Base-by-base conservation (phyloP, 2,888 invertebrate species). In the Capitulum mitella region DNA sequence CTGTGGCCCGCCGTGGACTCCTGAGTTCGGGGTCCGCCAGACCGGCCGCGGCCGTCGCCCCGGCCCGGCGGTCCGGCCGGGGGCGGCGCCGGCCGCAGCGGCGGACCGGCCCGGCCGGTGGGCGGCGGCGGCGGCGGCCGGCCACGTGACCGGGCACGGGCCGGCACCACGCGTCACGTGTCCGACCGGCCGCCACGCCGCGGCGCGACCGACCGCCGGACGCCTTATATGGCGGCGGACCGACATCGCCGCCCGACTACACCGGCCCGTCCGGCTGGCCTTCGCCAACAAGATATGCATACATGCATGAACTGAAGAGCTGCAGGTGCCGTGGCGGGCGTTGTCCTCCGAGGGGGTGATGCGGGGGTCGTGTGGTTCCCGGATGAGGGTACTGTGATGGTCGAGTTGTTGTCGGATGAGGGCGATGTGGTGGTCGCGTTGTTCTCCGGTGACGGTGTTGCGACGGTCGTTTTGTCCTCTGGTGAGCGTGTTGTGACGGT, bases 231-330 rank as follows among this genome's bases (percentile, higher is more conserved):
- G 64, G 64, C 32, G 34, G 34, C 64, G 1, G 34, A 16, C 61
- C 3, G 5, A 2, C 43, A 43, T 5, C 64, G 64, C 34, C 64
- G 32, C n/a, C 64, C 5, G 34, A 34, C 16, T 34, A 64, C 32
- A 34, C 19, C 19, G 19, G 10, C 34, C 34, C 5, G 3, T 6
- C 32, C 64, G 64, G 34, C 64, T 1, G 32, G 10, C 64, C 10
- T 26, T n/a, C 64, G 19, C 64, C 64, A 10, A 61, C 61, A 34
- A n/a, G 5, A 32, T 64, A 34, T 64, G 64, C 64, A 64, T 64
- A 34, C 64, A 64, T 64, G 64, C 64, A 64, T 34, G 64, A 64
- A 34, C 34, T n/a, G n/a, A n/a, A n/a, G n/a, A n/a, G n/a, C n/a
- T n/a, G n/a, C n/a, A n/a, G n/a, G n/a, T n/a, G n/a, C n/a, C n/a